Conservation (phyloP, 1,140 invertebrate genomes). For the Ceratina australensis region DNA sequence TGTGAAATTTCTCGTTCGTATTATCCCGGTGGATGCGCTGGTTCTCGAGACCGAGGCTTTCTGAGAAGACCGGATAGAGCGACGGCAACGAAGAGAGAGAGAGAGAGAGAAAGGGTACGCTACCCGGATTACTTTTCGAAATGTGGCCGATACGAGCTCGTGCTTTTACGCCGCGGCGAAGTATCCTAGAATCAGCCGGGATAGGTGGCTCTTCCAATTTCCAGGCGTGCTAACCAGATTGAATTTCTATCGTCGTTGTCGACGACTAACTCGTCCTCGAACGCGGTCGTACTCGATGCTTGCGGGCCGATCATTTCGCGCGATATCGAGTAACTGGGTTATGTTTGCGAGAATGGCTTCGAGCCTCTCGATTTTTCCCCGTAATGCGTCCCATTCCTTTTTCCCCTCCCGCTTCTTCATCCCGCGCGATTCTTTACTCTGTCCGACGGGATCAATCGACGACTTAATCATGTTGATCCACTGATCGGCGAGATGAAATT, state of each 20-base stretch:
- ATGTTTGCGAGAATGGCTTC: slow-evolving; percentile 67
- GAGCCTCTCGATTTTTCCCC: slow-evolving; percentile 58
- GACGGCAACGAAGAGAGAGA: slow-evolving; percentile 53
- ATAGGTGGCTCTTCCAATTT: slow-evolving; percentile 72
- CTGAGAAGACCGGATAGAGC: slow-evolving; percentile 4
- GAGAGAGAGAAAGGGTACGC: slow-evolving; percentile 41
- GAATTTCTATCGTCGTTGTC: slow-evolving; percentile 72
- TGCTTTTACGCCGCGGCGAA: slow-evolving; percentile 41
- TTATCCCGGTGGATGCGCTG: slow-evolving; percentile 45
- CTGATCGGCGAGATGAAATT: slow-evolving; percentile 8
- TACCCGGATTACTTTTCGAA: slow-evolving; percentile 66
- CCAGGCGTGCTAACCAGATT: slow-evolving; percentile 72
- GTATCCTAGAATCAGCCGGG: slow-evolving; percentile 60
- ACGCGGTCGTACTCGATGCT: slow-evolving; percentile 38
- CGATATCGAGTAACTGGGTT: slow-evolving; percentile 70
- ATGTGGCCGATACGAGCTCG: slow-evolving; percentile 53
- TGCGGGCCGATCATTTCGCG: slow-evolving; percentile 68
- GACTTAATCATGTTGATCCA: slow-evolving; percentile 50
- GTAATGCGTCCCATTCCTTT: slow-evolving; percentile 45
- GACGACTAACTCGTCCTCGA: slow-evolving; percentile 11
- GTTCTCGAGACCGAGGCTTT: slow-evolving; percentile 28
- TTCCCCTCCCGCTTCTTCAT: neutral
- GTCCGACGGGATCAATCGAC: slow-evolving; percentile 48
- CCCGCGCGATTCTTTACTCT: neutral
- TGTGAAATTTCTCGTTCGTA: slow-evolving; percentile 57